Evolutionary conservation across 1,140 invertebrate genomes (phyloP), one percentile per base, ranked within the genome.

Genomic region (Brachionus rotundiformis): DNA sequence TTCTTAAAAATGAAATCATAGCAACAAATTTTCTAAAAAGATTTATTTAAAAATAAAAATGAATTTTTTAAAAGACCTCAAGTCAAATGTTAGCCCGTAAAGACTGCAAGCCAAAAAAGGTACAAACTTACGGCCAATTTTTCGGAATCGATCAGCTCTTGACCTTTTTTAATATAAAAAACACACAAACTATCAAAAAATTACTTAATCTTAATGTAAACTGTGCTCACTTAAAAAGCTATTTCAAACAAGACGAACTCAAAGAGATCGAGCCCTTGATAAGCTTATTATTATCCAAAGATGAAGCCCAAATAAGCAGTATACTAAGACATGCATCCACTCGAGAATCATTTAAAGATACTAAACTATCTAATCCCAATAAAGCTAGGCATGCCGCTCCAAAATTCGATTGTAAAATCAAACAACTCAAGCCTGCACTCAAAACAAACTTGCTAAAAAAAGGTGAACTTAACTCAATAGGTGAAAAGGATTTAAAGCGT

Each of bases 191-290:
- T 39, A 73, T 73, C 16, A 73, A 73, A 73, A 73, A 73, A 25
- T 19, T 73, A 47, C 33, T 73, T 10, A 73, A 73, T 13, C 25
- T 73, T 4, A 44, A 73, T 41, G 39, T 73, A 23, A 73, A 73
- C n/a, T 73, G 68, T 44, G 36, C 68, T 27, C 39, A 44, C 44
- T 41, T 73, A n/a, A 73, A 73, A 13, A 73, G 39, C 29, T 73
- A 73, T 44, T 73, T 73, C 41, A 73, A 73, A 3, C 36, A 73
- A 73, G 36, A 73, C n/a, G 68, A 73, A 16, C 68, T 73, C 33
- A 73, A 73, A 73, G 68, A 73, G 44, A 73, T 73, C 0, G 68
- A 73, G 44, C 68, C 68, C 44, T 44, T 73, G 39, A 73, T 73
- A 25, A 41, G 39, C 36, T 11, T 73, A 25, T 31, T 73, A 10